A percentile compares a stretch with the other conserved stretches of the same genome.
Evolutionary conservation across 2,797 vertebrate species (phyloP).

Genomic region (Takifugu ocellatus): DNA sequence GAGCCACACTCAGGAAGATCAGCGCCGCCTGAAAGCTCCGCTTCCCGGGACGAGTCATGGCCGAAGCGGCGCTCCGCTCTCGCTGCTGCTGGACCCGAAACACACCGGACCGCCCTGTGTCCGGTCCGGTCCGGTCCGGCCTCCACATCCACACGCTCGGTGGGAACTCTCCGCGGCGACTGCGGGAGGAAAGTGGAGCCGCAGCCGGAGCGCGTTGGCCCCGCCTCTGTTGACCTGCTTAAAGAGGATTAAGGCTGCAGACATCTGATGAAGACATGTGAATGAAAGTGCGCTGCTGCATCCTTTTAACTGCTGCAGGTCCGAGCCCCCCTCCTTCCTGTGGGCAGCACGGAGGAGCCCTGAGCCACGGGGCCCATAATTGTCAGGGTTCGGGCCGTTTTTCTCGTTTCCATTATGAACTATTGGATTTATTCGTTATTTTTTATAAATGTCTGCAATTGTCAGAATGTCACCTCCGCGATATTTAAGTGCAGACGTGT

Average conservation of each 20-base stretch:
- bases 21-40: conserved; percentile 66
- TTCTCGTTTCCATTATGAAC: too few species aligned
- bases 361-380: too few species aligned
- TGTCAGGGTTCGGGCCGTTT: too few species aligned
- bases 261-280: conserved; percentile 67
- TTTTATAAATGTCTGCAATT: too few species aligned
- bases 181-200: conserved; percentile 38
- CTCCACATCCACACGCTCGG: conserved; percentile 20
- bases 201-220: conserved; percentile 51
- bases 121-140: conserved; percentile 22
- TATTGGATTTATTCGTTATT: too few species aligned
- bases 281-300: conserved; percentile 38
- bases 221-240: conserved; percentile 70
- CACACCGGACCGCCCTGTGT: not conserved
- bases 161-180: conserved; percentile 33
- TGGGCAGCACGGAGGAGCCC: too few species aligned
- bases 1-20: conserved; percentile 69
- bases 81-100: conserved; percentile 20
- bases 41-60: conserved; percentile 70
- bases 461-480: too few species aligned
- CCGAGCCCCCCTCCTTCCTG: conserved; percentile 13
- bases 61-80: conserved; percentile 64
- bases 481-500: too few species aligned
- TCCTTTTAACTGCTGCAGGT: conserved; percentile 13
- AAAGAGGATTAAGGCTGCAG: conserved; percentile 71